These are phyloP conservation scores for Perca fluviatilis DNA, from an alignment of 2,113 vertebrate species.

Conservation along the genomic window DNA sequence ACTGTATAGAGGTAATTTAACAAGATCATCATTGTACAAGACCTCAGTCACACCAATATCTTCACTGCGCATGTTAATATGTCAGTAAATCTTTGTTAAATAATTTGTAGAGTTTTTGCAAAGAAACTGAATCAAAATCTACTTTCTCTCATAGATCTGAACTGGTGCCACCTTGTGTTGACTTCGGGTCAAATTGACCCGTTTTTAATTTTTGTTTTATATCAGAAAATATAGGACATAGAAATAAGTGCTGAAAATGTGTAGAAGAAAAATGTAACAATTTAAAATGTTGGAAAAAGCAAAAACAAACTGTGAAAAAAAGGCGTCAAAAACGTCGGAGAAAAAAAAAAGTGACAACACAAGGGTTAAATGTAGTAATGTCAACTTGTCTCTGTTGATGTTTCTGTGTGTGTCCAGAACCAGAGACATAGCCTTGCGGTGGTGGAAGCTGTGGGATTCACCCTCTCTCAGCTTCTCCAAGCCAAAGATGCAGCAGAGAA, in stretches of 20 bases:
- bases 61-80: not conserved
- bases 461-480: constrained; percentile 95
- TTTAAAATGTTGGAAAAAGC: too few species aligned
- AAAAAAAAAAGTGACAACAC: too few species aligned
- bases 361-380: not conserved
- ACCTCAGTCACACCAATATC: not conserved
- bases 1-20: constrained; percentile 90
- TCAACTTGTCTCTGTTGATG: not conserved
- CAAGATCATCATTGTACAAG: fast-evolving
- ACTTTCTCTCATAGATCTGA: not conserved
- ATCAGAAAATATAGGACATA: too few species aligned
- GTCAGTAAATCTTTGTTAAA: not conserved
- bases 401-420: constrained; percentile 61
- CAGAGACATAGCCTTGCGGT: constrained; percentile 90
- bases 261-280: too few species aligned
- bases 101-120: not conserved
- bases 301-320: too few species aligned
- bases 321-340: too few species aligned
- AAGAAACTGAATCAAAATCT: not conserved
- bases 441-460: constrained; percentile 92
- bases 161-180: too few species aligned
- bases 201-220: too few species aligned
- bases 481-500: constrained; percentile 86
- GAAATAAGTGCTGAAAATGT: too few species aligned
- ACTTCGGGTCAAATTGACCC: too few species aligned